Evolutionary conservation across 2,797 vertebrate genomes (phyloP).

Genomic region (Enteromius radiatus): DNA sequence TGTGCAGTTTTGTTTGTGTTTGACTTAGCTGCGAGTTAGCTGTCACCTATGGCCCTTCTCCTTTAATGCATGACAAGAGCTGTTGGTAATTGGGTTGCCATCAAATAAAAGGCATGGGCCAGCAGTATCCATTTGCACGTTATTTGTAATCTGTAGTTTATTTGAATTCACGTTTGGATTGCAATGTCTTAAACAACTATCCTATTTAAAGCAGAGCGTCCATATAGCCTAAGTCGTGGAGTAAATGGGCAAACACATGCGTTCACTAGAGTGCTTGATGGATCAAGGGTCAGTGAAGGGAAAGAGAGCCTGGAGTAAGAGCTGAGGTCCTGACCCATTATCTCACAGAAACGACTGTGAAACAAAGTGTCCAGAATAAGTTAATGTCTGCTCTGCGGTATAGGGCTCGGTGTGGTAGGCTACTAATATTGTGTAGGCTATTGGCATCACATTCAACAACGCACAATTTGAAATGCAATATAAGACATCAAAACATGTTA

Average conservation of each 20-base stretch:
- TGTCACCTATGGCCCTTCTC: constrained; percentile 32
- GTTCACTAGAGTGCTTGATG: constrained; percentile 72
- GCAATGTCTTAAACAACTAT: constrained; percentile 36
- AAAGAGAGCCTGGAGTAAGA: constrained; percentile 62
- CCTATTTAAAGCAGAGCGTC: constrained; percentile 34
- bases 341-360: constrained; percentile 65
- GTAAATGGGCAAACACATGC: constrained; percentile 70
- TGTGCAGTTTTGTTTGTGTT: constrained; percentile 36
- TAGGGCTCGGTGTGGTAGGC: neutral
- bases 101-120: constrained; percentile 33
- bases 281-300: constrained; percentile 73
- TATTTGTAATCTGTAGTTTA: constrained; percentile 33
- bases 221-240: constrained; percentile 24
- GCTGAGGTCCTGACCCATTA: constrained; percentile 75
- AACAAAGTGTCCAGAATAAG: constrained; percentile 62
- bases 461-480: neutral
- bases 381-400: constrained; percentile 12
- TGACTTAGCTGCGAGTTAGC: constrained; percentile 40
- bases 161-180: constrained; percentile 29
- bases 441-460: neutral
- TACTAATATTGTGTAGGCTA: neutral
- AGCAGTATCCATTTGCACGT: constrained; percentile 35
- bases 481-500: neutral
- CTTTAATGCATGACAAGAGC: constrained; percentile 27
- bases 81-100: constrained; percentile 34